Percentiles rank a stretch among this genome's conserved stretches.
Conservation (phyloP, 2,797 vertebrate species). For the Cephalopachus bancanus region DNA sequence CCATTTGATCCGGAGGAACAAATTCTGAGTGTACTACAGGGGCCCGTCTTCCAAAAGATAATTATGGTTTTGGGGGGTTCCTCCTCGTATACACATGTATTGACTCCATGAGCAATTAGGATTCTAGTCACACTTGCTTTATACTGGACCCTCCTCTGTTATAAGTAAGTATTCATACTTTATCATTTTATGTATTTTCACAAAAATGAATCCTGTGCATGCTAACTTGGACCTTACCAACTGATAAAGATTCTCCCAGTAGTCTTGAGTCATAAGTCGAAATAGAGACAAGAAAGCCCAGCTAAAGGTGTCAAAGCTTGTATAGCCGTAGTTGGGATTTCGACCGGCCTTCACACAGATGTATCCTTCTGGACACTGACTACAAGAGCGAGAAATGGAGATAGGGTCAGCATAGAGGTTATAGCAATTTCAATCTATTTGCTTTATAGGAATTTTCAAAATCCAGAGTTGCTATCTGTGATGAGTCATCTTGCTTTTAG, state of each 20-base stretch:
- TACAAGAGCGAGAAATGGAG: constrained; percentile 84
- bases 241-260: constrained; percentile 97
- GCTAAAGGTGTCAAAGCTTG: constrained; percentile 97
- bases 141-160: neutral
- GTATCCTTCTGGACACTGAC: constrained; percentile 95
- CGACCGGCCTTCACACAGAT: constrained; percentile 90
- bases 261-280: constrained; percentile 98
- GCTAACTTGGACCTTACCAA: constrained; percentile 89
- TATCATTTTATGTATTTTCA: neutral
- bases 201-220: constrained; percentile 20
- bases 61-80: no score
- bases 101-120: neutral
- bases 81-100: neutral
- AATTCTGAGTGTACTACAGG: no score
- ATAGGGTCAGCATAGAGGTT: neutral
- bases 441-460: constrained; percentile 50
- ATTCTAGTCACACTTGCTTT: neutral
- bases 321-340: constrained; percentile 97
- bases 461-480: neutral
- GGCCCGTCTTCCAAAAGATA: no score
- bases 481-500: constrained; percentile 33
- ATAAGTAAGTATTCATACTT: neutral
- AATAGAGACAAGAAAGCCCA: constrained; percentile 98
- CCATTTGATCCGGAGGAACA: no score
- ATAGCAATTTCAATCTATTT: neutral